Base-by-base conservation (phyloP, 2,113 vertebrate species). In the Psilopsiagon aurifrons region DNA sequence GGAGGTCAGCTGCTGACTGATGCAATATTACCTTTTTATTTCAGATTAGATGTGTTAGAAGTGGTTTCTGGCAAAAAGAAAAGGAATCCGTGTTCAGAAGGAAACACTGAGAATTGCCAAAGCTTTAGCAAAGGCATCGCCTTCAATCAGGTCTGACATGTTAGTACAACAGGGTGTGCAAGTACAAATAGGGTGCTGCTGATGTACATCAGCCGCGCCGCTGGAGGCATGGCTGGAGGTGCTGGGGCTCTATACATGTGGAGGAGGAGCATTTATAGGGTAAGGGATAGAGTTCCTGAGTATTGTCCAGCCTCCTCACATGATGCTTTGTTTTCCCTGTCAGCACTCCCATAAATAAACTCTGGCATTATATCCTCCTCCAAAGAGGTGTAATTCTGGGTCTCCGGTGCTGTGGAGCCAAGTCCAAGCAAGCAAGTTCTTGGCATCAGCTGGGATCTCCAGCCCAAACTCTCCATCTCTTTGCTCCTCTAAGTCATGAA, bases 161-260 rank as follows among this genome's bases (percentile, higher is more conserved):
- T 74, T 78, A 23, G 51, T 11, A 7, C 29, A 39, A 12, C 68
- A 44, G 63, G 9, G 20, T 2, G 52, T 13, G 78, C 49, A 41
- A 46, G 59, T 5, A 7, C 10, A 20, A 69, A 11, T 3, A 16
- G 51, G 1, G 29, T 37, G 39, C 55, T 64, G 73, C 33, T 39
- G 18, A 6, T 4, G 18, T 18, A 9, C 5, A 6, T 37, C 62
- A 23, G 33, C 37, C 0, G 2, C 14, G 2, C 8, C 8, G 29
- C 54, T 31, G 22, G 9, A 2, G 4, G 49, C 44, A 0, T 9
- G 57, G 78, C 52, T 35, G 73, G 85, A 52, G 46, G 12, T 20
- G 73, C 70, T 25, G 31, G 39, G 35, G 41, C 55, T 47, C 39
- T 13, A 4, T 9, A 17, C 24, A 9, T 0, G 3, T 37, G 7